Conservation (phyloP, 2,797 vertebrate genomes). For the Cirrhinus molitorella region DNA sequence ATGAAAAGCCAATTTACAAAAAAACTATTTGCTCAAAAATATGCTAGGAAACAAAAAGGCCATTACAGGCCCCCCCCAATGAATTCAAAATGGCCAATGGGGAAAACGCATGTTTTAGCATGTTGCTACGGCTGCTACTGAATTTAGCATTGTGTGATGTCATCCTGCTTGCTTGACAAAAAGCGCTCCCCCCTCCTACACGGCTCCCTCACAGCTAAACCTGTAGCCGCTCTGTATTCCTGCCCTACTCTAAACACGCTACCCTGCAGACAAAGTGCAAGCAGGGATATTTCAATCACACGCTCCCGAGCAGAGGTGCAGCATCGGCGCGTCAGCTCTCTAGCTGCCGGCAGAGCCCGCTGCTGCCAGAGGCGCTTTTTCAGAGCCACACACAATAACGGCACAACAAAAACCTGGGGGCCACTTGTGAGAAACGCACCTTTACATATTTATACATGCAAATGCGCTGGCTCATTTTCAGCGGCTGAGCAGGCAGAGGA, state of each 20-base stretch:
- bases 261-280: slow-evolving; percentile 52
- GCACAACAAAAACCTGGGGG: slow-evolving; percentile 55
- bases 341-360: slow-evolving; percentile 19
- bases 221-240: slow-evolving; percentile 40
- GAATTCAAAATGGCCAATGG: background rate
- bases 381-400: slow-evolving; percentile 42
- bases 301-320: background rate
- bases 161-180: slow-evolving; percentile 44
- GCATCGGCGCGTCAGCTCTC: slow-evolving; percentile 25
- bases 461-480: slow-evolving; percentile 72
- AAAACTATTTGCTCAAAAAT: slow-evolving; percentile 21
- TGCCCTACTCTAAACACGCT: slow-evolving; percentile 28
- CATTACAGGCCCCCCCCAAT: background rate
- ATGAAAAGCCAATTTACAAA: slow-evolving; percentile 49
- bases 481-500: slow-evolving; percentile 70
- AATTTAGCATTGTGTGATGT: slow-evolving; percentile 33
- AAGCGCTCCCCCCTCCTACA: slow-evolving; percentile 5
- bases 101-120: slow-evolving; percentile 24
- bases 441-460: slow-evolving; percentile 74
- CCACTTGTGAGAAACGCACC: slow-evolving; percentile 63
- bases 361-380: slow-evolving; percentile 43
- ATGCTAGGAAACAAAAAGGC: background rate
- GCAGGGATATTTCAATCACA: slow-evolving; percentile 53
- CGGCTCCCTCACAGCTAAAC: slow-evolving; percentile 16
- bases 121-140: background rate